These are phyloP conservation scores for Machaerirhynchus nigripectus DNA, from an alignment of 2,113 vertebrate species.

Conservation along the genomic window DNA sequence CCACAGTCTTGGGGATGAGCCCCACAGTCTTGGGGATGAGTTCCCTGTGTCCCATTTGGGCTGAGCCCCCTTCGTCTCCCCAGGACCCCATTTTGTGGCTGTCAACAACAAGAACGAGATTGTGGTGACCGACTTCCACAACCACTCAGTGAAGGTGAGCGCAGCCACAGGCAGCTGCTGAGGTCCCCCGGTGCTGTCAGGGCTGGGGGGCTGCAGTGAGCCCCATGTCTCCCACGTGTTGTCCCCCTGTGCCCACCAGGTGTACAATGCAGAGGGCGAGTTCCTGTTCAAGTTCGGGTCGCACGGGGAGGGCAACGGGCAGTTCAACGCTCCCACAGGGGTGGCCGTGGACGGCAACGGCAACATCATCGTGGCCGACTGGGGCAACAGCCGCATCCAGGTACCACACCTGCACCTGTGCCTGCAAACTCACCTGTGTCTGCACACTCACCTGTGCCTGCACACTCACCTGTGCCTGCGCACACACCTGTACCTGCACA, in stretches of 20 bases:
- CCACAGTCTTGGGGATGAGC: not conserved
- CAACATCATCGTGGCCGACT: constrained; percentile 96
- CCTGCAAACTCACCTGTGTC: not conserved
- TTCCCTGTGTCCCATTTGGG: not conserved
- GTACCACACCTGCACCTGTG: constrained; percentile 29
- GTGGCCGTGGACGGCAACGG: constrained; percentile 92
- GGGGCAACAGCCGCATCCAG: constrained; percentile 98
- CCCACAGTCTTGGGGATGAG: not conserved
- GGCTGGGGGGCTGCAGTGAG: not conserved
- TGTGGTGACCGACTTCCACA: constrained; percentile 96
- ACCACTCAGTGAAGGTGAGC: constrained; percentile 95
- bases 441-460: not conserved
- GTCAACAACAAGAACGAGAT: constrained; percentile 98
- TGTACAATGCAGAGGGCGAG: constrained; percentile 93
- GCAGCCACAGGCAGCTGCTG: fast-evolving
- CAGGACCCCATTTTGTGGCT: constrained; percentile 96
- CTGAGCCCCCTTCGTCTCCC: not conserved
- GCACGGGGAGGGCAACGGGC: constrained; percentile 93
- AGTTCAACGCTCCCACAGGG: constrained; percentile 95
- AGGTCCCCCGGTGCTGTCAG: not conserved
- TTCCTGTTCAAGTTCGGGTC: constrained; percentile 99
- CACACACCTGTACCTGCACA: not conserved
- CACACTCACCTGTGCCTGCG: fast-evolving
- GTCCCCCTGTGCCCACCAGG: constrained; percentile 64
- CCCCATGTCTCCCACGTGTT: fast-evolving